phyloP scores from a whole-genome alignment of 2,113 vertebrate genomes.

The Pangasianodon gigas region DNA sequence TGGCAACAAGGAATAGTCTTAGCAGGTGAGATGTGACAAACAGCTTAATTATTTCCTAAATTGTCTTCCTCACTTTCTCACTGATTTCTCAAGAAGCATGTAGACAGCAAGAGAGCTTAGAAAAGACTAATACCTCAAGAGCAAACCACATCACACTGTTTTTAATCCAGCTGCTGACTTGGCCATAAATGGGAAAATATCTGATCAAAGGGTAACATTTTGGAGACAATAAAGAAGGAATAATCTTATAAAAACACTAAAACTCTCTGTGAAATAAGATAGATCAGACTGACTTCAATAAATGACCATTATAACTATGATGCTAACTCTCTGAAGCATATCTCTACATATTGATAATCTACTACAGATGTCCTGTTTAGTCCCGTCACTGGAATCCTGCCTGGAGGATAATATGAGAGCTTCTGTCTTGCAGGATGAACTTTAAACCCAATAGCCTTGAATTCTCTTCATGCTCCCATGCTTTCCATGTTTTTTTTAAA shows the following conservation, averaged over 20 bases:
- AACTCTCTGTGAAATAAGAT: not conserved
- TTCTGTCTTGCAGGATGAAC: not conserved
- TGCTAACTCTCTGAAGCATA: not conserved
- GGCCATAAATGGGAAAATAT: not conserved
- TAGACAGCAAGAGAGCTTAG: not conserved
- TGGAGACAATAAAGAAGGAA: not conserved
- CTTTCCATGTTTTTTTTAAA: constrained; percentile 16
- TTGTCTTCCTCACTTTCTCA: constrained; percentile 29
- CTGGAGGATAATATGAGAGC: constrained; percentile 11
- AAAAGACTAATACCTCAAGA: not conserved
- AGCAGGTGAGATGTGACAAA: not conserved
- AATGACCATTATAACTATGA: not conserved
- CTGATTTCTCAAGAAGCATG: not conserved
- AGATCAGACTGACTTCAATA: not conserved
- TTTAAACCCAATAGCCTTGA: not conserved
- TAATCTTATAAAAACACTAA: not conserved
- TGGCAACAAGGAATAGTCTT: no score
- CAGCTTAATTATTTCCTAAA: constrained; percentile 29
- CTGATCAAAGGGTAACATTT: constrained; percentile 18
- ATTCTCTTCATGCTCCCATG: not conserved
- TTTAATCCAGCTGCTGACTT: not conserved
- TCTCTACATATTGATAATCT: constrained; percentile 17
- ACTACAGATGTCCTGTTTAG: not conserved
- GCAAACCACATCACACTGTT: not conserved
- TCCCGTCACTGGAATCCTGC: constrained; percentile 5